A percentile compares a stretch with the other conserved stretches of the same genome.
These are phyloP conservation scores for Sepiola atlantica DNA, from an alignment of 2,888 invertebrate genomes.

Conservation along the genomic window DNA sequence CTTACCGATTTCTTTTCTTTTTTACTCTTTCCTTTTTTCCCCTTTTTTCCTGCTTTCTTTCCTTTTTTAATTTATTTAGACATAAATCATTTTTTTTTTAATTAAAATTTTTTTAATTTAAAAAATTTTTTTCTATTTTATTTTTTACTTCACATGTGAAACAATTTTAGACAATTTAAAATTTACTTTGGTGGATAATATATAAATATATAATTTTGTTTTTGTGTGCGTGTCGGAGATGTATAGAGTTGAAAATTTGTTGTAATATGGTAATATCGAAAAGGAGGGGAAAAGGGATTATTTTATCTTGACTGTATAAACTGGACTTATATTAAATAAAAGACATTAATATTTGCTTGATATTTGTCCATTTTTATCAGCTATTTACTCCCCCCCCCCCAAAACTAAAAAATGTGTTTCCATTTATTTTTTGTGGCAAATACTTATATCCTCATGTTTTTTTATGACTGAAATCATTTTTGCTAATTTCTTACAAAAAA, in stretches of 20 bases:
- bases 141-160: background rate
- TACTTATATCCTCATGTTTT: too few relatives aligned
- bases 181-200: background rate
- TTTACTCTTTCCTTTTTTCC: too few relatives aligned
- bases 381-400: background rate
- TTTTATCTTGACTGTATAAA: constrained; percentile 8
- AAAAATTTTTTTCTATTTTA: background rate
- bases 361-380: background rate
- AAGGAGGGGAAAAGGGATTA: background rate
- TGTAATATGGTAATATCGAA: background rate
- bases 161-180: background rate
- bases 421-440: too few relatives aligned
- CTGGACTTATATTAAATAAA: background rate
- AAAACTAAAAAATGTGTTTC: too few relatives aligned
- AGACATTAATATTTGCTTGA: background rate
- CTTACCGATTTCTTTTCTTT: too few relatives aligned
- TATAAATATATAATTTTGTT: background rate
- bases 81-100: too few relatives aligned
- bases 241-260: background rate
- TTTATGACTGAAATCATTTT: too few relatives aligned
- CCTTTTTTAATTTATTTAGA: too few relatives aligned
- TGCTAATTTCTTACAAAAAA: too few relatives aligned
- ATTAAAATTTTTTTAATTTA: too few relatives aligned
- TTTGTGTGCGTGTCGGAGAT: background rate
- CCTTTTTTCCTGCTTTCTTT: too few relatives aligned